Conservation (phyloP, 2,888 invertebrate genomes). For the Oligia strigilis region DNA sequence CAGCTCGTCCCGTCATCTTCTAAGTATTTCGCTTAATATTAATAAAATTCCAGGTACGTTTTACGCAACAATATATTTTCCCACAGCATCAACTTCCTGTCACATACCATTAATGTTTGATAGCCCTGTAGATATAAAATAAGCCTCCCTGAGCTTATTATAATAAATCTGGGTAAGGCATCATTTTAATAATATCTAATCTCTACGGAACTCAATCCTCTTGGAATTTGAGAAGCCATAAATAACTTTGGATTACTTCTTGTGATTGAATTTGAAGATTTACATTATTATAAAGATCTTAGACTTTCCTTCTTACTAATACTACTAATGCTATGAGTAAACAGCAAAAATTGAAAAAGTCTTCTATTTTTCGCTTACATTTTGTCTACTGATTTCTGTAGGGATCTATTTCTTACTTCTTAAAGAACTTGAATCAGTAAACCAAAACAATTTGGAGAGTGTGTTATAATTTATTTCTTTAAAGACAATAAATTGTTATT, state of each 20-base stretch:
- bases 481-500: neutral
- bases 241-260: slow-evolving; percentile 48
- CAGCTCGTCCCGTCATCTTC: neutral
- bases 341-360: neutral
- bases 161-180: slow-evolving; percentile 30
- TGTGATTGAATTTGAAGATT: slow-evolving; percentile 43
- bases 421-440: neutral
- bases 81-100: neutral
- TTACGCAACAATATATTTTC: neutral
- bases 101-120: slow-evolving; percentile 17
- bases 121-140: slow-evolving; percentile 27
- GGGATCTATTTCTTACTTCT: neutral
- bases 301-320: neutral
- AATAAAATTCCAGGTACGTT: neutral
- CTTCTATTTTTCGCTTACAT: neutral
- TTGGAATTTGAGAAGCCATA: slow-evolving; percentile 54
- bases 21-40: neutral
- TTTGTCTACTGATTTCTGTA: too few relatives aligned
- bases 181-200: slow-evolving; percentile 47
- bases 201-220: slow-evolving; percentile 46
- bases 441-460: too few relatives aligned
- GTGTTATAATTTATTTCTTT: neutral
- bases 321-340: neutral
- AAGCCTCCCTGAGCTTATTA: slow-evolving; percentile 9
- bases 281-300: slow-evolving; percentile 2